These are phyloP conservation scores for Sebastes miniatus DNA, from an alignment of 2,797 vertebrate species.

Conservation along the genomic window DNA sequence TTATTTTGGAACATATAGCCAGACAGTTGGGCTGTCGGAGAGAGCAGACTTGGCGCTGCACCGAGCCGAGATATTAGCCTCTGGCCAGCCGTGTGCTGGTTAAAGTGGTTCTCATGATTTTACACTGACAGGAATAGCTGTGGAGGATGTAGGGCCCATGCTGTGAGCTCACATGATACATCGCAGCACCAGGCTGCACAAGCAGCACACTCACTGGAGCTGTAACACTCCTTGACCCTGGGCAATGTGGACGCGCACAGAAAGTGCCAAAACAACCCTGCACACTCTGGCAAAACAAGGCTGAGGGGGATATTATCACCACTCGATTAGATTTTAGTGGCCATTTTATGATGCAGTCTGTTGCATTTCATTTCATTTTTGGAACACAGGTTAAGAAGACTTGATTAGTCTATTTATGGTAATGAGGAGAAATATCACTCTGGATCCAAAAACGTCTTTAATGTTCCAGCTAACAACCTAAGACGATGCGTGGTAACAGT, in stretches of 20 bases:
- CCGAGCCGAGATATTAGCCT: slow-evolving; percentile 22
- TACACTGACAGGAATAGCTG: slow-evolving; percentile 63
- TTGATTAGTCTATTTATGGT: slow-evolving; percentile 52
- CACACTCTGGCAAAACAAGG: slow-evolving; percentile 1
- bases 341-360: slow-evolving; percentile 36
- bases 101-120: slow-evolving; percentile 70
- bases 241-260: slow-evolving; percentile 33
- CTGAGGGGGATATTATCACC: slow-evolving; percentile 21
- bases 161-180: slow-evolving; percentile 66
- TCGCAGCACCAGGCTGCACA: slow-evolving; percentile 35
- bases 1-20: slow-evolving; percentile 22
- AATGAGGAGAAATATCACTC: slow-evolving; percentile 50
- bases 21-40: slow-evolving; percentile 14
- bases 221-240: slow-evolving; percentile 46
- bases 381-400: slow-evolving; percentile 18
- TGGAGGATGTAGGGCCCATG: slow-evolving; percentile 45
- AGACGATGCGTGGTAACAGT: background rate
- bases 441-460: slow-evolving; percentile 33
- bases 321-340: slow-evolving; percentile 8
- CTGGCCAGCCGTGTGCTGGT: slow-evolving; percentile 52
- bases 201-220: slow-evolving; percentile 36
- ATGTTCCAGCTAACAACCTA: slow-evolving; percentile 7
- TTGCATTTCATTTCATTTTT: slow-evolving; percentile 10
- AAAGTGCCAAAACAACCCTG: slow-evolving; percentile 38
- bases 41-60: slow-evolving; percentile 28